phyloP scores from a whole-genome alignment of 1,140 invertebrate genomes.

The Sweltsa coloradensis region DNA sequence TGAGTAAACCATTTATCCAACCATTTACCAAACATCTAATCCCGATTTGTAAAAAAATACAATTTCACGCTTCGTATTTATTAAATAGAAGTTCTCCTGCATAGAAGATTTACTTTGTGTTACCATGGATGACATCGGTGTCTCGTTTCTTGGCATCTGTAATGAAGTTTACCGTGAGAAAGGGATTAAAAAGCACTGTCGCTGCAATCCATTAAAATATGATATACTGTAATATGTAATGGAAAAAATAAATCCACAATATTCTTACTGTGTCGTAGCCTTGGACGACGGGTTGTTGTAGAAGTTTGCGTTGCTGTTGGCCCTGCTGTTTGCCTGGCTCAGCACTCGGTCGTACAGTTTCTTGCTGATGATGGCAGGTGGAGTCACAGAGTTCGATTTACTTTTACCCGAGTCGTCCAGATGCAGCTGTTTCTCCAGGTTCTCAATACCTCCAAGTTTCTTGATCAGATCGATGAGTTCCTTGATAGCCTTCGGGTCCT shows the following conservation, averaged over 20 bases:
- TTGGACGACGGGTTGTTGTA: neutral
- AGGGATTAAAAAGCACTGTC: too few species aligned
- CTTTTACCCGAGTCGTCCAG: conserved; percentile 35
- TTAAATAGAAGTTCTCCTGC: too few species aligned
- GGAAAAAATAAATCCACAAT: neutral
- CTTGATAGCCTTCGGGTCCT: conserved; percentile 73
- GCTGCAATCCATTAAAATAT: too few species aligned
- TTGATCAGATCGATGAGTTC: conserved; percentile 72
- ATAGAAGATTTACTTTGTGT: too few species aligned
- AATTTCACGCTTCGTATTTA: too few species aligned
- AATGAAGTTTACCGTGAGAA: too few species aligned
- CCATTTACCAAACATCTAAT: too few species aligned
- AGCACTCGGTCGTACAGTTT: conserved; percentile 59
- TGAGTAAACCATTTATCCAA: too few species aligned
- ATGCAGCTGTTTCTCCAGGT: conserved; percentile 63
- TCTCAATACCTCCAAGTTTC: conserved; percentile 69
- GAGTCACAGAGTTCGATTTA: conserved; percentile 35
- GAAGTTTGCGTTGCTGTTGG: neutral
- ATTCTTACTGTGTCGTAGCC: neutral
- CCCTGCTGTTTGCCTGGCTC: conserved; percentile 20
- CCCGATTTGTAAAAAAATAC: too few species aligned
- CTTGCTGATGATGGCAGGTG: conserved; percentile 43
- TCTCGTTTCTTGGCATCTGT: too few species aligned
- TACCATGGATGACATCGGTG: too few species aligned
- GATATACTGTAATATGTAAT: too few species aligned